Percentiles rank a stretch among this genome's conserved stretches.
phyloP scores from a whole-genome alignment of 2,888 invertebrate species.

The Papilio elwesi region DNA sequence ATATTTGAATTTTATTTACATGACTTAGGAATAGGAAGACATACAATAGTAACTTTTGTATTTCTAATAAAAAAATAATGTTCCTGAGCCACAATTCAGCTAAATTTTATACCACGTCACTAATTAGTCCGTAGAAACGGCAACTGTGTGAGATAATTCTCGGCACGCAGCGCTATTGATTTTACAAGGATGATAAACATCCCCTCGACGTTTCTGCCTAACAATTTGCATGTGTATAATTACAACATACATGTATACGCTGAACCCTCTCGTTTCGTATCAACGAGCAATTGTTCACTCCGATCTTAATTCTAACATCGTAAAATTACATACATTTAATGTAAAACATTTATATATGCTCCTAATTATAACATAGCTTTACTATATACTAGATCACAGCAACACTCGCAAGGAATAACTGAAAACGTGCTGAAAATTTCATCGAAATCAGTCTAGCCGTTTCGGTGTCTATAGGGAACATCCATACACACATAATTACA shows the following conservation, averaged over 20 bases:
- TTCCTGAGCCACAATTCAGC: background rate
- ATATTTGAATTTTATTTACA: no score
- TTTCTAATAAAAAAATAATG: background rate
- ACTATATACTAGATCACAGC: no score
- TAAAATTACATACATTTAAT: background rate
- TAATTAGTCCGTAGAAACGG: constrained; percentile 16
- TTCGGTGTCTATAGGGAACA: no score
- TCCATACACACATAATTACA: no score
- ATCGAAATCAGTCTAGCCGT: no score
- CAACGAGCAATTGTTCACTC: constrained; percentile 13
- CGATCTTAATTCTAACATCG: constrained; percentile 2
- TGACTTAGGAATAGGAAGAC: no score
- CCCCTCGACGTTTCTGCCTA: constrained; percentile 19
- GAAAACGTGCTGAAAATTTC: no score
- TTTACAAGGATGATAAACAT: constrained; percentile 34
- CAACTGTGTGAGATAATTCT: constrained; percentile 9
- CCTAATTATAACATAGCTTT: no score
- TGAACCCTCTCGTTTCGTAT: constrained; percentile 21
- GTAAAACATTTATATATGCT: background rate
- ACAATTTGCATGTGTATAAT: constrained; percentile 26
- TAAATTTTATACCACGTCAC: background rate
- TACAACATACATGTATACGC: constrained; percentile 11
- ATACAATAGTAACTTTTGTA: background rate
- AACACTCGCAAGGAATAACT: no score
- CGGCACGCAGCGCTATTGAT: constrained; percentile 26